Base-by-base conservation (phyloP, 2,113 vertebrate species). In the Xenopus tropicalis region DNA sequence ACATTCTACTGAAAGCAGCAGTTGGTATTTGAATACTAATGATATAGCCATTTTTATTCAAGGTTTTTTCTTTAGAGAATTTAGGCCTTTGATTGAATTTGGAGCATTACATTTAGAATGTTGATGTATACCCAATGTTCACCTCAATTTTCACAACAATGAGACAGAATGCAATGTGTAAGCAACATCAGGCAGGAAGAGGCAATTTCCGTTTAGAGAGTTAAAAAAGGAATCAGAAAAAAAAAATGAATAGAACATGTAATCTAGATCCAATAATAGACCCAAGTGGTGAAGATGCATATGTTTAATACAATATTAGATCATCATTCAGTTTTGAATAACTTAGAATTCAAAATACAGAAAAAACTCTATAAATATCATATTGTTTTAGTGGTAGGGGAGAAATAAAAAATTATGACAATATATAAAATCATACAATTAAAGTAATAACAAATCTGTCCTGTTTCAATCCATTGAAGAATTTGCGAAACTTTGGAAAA, bases 1-100 rank as follows among this genome's bases (percentile, higher is more conserved):
- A 21, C 44, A 75, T 68, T 69, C 54, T 29, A 43, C 58, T 43
- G 66, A 63, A 51, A 23, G 66, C 44, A 54, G 66, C 59, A 23
- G 61, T 61, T n/a, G 25, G 7, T 37, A 51, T 69, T 56, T 75
- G 48, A 69, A 69, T 75, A 56, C 48, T 69, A 67, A 69, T 54
- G 57, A 61, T 61, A 61, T 16, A 69, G 52, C 56, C 44, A 70
- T 24, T 46, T 64, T 43, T 43, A 46, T 24, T 61, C 59, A 20
- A 44, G 44, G 25, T 48, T 62, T 62, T 56, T 48, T 71, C 22
- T 61, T 48, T 61, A 14, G 16, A 48, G 44, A 17, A 44, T 54
- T 54, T 20, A 11, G 63, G 29, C 43, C 57, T 23, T 61, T 56
- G 11, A 56, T 63, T 57, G 23, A 7, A 10, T 23, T 12, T 48